These are phyloP conservation scores for Urocolius indicus DNA, from an alignment of 2,113 vertebrate genomes.

Conservation along the genomic window DNA sequence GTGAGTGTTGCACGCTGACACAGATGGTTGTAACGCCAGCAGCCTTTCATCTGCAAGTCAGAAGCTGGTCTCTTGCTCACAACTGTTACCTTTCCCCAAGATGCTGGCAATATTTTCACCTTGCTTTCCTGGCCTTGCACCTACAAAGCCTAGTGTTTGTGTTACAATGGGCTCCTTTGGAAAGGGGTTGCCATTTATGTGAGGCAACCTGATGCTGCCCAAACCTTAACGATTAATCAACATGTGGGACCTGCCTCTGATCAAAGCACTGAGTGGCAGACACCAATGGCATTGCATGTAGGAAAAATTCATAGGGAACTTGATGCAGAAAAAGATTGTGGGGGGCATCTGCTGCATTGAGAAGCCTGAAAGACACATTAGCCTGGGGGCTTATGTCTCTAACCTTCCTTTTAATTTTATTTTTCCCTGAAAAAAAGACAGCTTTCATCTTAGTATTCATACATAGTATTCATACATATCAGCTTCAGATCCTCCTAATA, in stretches of 20 bases:
- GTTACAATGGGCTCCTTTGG: neutral
- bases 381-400: neutral
- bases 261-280: neutral
- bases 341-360: neutral
- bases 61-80: neutral
- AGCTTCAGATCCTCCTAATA: neutral
- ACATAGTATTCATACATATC: neutral
- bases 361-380: neutral
- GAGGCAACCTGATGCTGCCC: neutral
- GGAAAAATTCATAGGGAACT: neutral
- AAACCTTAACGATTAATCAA: neutral
- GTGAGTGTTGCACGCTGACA: neutral
- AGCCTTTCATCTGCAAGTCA: neutral
- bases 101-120: neutral
- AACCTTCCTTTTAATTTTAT: neutral
- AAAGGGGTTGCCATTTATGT: neutral
- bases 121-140: neutral
- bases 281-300: neutral
- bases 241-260: neutral
- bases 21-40: too few species aligned
- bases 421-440: neutral
- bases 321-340: rapidly evolving
- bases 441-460: neutral
- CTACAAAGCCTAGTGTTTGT: neutral
- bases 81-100: neutral